phyloP scores from a whole-genome alignment of 2,888 invertebrate genomes.

The Drosophila kanekoi region DNA sequence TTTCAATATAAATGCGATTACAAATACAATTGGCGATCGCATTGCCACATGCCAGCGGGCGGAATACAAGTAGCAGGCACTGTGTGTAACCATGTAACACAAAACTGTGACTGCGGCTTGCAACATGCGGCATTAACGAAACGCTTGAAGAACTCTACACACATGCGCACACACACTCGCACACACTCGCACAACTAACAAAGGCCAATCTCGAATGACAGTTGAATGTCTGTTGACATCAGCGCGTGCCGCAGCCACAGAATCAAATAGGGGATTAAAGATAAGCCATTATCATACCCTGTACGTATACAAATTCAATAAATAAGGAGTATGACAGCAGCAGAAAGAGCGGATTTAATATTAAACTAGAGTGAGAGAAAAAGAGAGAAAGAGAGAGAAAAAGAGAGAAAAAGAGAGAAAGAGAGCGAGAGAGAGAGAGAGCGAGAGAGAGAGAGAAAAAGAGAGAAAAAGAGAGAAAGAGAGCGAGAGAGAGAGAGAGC shows the following conservation, averaged over 20 bases:
- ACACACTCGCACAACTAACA: constrained; percentile 5
- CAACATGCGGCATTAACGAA: constrained; percentile 59
- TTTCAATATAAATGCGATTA: constrained; percentile 50
- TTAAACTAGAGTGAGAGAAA: too few relatives aligned
- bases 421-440: too few relatives aligned
- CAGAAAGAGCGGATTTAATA: neutral
- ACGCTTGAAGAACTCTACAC: constrained; percentile 52
- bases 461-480: neutral
- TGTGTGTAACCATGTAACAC: constrained; percentile 50
- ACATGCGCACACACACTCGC: neutral
- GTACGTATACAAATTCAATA: neutral
- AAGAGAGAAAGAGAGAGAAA: neutral
- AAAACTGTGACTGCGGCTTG: constrained; percentile 54
- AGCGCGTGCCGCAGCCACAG: constrained; percentile 61
- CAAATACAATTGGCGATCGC: constrained; percentile 15
- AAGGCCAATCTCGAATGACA: constrained; percentile 52
- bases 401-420: neutral
- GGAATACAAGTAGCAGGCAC: constrained; percentile 57
- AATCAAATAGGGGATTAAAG: constrained; percentile 15
- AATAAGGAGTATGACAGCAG: neutral
- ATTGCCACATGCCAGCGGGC: constrained; percentile 32
- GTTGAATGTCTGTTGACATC: constrained; percentile 58
- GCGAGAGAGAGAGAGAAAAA: neutral
- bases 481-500: neutral
- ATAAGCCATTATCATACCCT: constrained; percentile 2